These are phyloP conservation scores for Oncorhynchus nerka DNA, from an alignment of 2,113 vertebrate genomes.

Conservation along the genomic window DNA sequence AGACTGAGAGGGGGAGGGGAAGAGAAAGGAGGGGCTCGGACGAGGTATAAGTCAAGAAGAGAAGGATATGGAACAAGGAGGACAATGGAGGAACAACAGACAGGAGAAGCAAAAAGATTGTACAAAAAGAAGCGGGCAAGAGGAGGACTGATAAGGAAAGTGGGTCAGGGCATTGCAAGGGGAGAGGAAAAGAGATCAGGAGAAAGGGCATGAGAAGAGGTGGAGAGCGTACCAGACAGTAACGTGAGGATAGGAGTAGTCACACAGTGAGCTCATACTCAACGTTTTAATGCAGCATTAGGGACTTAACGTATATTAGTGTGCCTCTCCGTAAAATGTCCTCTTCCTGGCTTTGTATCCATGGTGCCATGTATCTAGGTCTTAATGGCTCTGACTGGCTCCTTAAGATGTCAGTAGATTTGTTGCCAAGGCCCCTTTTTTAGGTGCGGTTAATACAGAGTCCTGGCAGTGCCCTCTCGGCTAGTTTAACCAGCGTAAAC, in stretches of 20 bases:
- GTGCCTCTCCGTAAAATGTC: not conserved
- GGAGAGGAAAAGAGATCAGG: not conserved
- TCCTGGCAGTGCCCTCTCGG: too few relatives aligned
- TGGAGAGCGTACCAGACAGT: not conserved
- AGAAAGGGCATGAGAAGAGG: not conserved
- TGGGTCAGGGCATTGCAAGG: not conserved
- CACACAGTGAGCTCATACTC: not conserved
- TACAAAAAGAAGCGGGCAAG: not conserved
- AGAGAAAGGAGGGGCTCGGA: not conserved
- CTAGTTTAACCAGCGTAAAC: not conserved
- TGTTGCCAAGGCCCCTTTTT: too few relatives aligned
- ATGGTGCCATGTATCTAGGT: not conserved
- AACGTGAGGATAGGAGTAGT: not conserved
- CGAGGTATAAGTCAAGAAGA: not conserved
- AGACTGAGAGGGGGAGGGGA: not conserved
- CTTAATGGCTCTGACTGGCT: too few relatives aligned
- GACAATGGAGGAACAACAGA: not conserved
- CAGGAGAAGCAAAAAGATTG: not conserved
- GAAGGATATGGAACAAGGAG: too few relatives aligned
- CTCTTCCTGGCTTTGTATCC: not conserved
- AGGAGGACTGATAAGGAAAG: not conserved
- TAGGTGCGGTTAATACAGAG: too few relatives aligned
- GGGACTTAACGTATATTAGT: not conserved
- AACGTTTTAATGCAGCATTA: not conserved
- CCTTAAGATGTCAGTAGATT: too few relatives aligned